Evolutionary conservation across 2,888 invertebrate species (phyloP), one percentile per base, ranked within the genome.

Genomic region (Eristalinus aeneus): DNA sequence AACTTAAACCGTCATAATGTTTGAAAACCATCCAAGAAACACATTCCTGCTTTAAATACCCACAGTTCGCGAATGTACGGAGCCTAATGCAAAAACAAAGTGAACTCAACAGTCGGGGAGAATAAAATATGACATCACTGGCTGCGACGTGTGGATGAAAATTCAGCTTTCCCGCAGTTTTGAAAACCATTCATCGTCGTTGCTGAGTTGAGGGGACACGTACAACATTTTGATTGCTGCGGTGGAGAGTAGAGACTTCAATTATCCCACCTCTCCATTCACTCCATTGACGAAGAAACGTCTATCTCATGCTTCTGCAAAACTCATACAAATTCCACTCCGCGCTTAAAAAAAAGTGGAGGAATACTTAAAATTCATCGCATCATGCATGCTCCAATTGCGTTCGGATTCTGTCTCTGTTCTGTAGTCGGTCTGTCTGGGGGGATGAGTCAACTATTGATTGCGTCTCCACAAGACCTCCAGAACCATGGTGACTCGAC

Each of bases 371-470:
- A 53, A 67, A 60, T 61, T 32, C 60, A 63, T 76, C 53, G 63
- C 71, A 63, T 56, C 23, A 16, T 68, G 54, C 12, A 39, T 76
- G 36, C 23, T 16, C 36, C 16, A 53, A 16, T 32, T 53, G 53
- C 53, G n/a, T 60, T 12, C 20, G 58, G 75, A 75, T 53, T 20
- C 10, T 27, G 5, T 53, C 16, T 22, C 58, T 53, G 22, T 22
- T 39, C 46, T 63, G 69, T 54, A 69, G 76, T 36, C 76, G 63
- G 27, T 63, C 27, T 69, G 76, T 69, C 76, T 76, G 36, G 27
- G 63, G 63, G 63, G 23, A 27, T 63, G 76, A 69, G 76, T 61
- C 76, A 69, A 46, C 63, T 58, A 78, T 78, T 16, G 71, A 78
- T 72, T 78, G 71, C 16, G 10, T 31, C 54, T 53, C 12, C 16